Percentiles rank a stretch among this genome's conserved stretches.
Evolutionary conservation across 2,113 vertebrate genomes (phyloP).

Genomic region (Dunckerocampus dactyliophorus): DNA sequence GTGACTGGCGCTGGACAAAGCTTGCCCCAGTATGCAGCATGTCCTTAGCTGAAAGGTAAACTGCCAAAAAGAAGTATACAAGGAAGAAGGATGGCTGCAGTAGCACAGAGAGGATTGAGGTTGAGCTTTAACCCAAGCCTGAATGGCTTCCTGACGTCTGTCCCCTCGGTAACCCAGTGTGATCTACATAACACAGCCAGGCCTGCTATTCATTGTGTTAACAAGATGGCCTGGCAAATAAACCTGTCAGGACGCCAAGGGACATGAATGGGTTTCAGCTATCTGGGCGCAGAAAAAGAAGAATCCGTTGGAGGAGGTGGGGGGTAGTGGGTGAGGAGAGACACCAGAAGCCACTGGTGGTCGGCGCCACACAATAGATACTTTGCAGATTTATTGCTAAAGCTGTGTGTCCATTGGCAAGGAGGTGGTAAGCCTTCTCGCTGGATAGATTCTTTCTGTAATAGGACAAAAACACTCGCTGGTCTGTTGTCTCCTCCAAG

Average conservation of each 20-base stretch:
- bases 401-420: conserved; percentile 54
- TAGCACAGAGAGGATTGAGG: conserved; percentile 35
- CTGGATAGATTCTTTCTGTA: conserved; percentile 44
- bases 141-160: conserved; percentile 66
- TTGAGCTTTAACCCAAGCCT: conserved; percentile 60
- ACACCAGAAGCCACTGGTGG: conserved; percentile 56
- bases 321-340: conserved; percentile 39
- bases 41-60: conserved; percentile 47
- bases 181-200: conserved; percentile 78
- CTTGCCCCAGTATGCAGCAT: conserved; percentile 39
- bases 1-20: conserved; percentile 54
- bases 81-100: conserved; percentile 16
- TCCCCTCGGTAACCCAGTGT: conserved; percentile 74
- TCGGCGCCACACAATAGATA: conserved; percentile 49
- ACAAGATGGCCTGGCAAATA: conserved; percentile 76
- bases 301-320: conserved; percentile 46
- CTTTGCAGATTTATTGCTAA: conserved; percentile 57
- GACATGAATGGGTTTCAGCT: conserved; percentile 66
- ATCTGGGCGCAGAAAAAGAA: conserved; percentile 26
- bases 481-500: conserved; percentile 7
- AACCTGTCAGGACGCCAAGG: conserved; percentile 68
- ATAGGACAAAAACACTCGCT: conserved; percentile 29
- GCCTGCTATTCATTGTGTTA: conserved; percentile 75
- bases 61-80: conserved; percentile 23
- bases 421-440: conserved; percentile 56